Conservation (phyloP, 2,888 invertebrate species). For the Hyposoter dolosus region DNA sequence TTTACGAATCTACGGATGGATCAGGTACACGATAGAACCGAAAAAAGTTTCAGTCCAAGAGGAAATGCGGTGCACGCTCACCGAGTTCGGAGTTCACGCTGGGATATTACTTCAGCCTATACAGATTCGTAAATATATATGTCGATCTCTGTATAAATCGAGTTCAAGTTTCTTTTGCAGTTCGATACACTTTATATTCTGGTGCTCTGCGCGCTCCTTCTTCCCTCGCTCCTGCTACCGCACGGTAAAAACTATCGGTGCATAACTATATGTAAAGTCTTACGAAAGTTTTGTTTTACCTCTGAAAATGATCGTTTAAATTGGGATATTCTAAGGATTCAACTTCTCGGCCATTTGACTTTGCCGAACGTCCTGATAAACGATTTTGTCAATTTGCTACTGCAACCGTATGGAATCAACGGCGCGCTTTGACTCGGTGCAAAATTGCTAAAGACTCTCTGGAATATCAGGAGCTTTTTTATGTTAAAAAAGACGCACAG, state of each 20-base stretch:
- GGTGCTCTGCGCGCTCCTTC: conserved; percentile 24
- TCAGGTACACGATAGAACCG: not conserved
- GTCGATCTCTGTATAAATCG: not conserved
- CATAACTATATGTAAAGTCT: not conserved
- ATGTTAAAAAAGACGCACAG: not conserved
- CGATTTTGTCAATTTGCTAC: not conserved
- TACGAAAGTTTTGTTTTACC: not conserved
- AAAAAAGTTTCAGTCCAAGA: conserved; percentile 11
- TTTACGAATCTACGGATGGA: not conserved
- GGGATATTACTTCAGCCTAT: conserved; percentile 16
- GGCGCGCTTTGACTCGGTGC: too few relatives aligned
- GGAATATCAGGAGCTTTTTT: too few relatives aligned
- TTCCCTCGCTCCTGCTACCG: conserved; percentile 12
- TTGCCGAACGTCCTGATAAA: not conserved
- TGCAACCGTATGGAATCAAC: not conserved
- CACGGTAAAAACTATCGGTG: conserved; percentile 29
- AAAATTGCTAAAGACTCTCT: too few relatives aligned
- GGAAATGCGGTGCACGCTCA: conserved; percentile 37
- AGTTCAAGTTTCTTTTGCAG: conserved; percentile 18
- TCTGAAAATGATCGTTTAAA: not conserved
- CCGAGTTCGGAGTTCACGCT: conserved; percentile 35
- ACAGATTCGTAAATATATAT: conserved; percentile 26
- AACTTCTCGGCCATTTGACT: not conserved
- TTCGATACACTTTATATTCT: conserved; percentile 59
- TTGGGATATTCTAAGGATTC: not conserved